Conservation (phyloP, 2,797 vertebrate species). For the Fundulus diaphanus region DNA sequence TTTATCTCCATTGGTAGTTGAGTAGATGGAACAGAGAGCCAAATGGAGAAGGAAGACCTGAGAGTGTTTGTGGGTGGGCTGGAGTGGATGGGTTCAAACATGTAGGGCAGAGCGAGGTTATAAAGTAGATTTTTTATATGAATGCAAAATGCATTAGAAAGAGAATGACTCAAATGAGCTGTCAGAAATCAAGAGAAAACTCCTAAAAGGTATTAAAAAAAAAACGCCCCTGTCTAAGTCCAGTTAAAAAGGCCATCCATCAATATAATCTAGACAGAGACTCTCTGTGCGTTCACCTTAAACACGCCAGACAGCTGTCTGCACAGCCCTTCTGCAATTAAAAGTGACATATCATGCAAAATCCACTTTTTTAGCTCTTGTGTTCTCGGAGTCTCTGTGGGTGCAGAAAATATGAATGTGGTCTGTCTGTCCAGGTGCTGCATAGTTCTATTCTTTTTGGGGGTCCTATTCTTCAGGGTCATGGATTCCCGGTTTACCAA, state of each 20-base stretch:
- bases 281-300: too few species aligned
- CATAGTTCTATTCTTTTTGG: too few species aligned
- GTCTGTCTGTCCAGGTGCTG: too few species aligned
- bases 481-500: too few species aligned
- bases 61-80: neutral
- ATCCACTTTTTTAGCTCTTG: too few species aligned
- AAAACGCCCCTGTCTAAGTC: neutral
- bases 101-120: neutral
- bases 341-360: too few species aligned
- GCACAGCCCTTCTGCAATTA: neutral
- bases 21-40: neutral
- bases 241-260: neutral
- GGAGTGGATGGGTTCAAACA: neutral
- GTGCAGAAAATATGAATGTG: too few species aligned
- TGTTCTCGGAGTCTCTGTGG: too few species aligned
- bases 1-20: neutral
- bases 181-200: neutral
- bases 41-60: neutral
- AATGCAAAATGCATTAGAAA: neutral
- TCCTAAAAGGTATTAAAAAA: neutral
- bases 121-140: neutral
- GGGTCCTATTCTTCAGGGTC: too few species aligned
- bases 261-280: neutral
- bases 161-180: neutral
- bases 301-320: neutral